Evolutionary conservation across 2,888 invertebrate species (phyloP).

Genomic region (Apotomis betuletana): DNA sequence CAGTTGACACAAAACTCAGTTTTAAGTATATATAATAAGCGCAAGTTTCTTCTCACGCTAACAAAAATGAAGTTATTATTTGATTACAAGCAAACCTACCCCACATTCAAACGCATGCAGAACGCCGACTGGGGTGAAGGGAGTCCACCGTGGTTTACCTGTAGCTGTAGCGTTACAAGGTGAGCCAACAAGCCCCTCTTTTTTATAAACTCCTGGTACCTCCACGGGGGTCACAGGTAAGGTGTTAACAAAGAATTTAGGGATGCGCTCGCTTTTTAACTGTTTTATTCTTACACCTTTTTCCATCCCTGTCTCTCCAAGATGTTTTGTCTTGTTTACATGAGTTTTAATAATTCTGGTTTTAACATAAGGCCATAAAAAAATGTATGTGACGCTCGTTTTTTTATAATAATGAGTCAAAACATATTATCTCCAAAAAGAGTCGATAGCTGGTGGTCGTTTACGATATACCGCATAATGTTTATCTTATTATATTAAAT

Average conservation of each 20-base stretch:
- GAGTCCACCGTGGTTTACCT: constrained; percentile 1
- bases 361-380: no score
- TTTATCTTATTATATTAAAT: background rate
- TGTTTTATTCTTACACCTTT: background rate
- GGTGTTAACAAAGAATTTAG: constrained; percentile 24
- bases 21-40: no score
- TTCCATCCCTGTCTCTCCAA: background rate
- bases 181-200: background rate
- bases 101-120: no score
- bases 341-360: no score
- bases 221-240: constrained; percentile 21
- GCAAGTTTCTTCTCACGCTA: no score
- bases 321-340: background rate
- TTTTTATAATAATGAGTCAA: no score
- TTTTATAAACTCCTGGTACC: constrained; percentile 20
- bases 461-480: no score
- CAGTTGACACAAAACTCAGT: no score
- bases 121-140: no score
- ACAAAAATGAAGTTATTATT: background rate
- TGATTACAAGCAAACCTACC: background rate
- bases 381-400: no score
- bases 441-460: no score
- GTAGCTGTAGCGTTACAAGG: constrained; percentile 17
- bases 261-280: background rate
- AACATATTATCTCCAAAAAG: no score